phyloP scores from a whole-genome alignment of 2,888 invertebrate genomes.

The Apocheima hispidaria region DNA sequence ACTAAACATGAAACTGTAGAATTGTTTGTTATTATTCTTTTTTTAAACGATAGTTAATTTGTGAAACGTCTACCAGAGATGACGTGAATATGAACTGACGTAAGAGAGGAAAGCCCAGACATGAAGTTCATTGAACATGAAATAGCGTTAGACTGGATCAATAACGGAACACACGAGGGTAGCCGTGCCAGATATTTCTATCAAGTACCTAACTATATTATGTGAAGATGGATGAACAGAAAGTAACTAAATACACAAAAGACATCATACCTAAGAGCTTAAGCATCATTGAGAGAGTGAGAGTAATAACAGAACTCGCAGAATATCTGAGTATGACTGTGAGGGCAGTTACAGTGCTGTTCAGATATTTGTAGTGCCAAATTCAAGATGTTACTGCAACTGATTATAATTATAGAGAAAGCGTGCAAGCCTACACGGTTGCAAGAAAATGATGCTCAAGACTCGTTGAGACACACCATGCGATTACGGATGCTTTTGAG shows the following conservation, averaged over 20 bases:
- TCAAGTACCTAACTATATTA: conserved; percentile 11
- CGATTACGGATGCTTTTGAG: neutral
- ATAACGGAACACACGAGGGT: conserved; percentile 36
- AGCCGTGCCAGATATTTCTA: conserved; percentile 25
- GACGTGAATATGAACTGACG: conserved; percentile 16
- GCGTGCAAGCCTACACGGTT: neutral
- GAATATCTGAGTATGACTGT: too few relatives aligned
- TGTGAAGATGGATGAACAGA: neutral
- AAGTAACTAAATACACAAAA: too few relatives aligned
- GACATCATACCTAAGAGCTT: too few relatives aligned
- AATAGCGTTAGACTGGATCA: conserved; percentile 44
- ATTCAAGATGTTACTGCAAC: neutral
- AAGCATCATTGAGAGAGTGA: too few relatives aligned
- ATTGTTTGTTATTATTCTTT: neutral
- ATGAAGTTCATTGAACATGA: conserved; percentile 42
- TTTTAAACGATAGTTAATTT: conserved; percentile 17
- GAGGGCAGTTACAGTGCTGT: neutral
- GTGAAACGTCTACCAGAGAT: conserved; percentile 11
- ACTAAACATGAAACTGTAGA: conserved; percentile 11
- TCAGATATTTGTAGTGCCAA: neutral
- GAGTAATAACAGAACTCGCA: too few relatives aligned
- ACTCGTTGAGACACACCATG: neutral
- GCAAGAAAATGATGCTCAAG: neutral
- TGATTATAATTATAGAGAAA: neutral
- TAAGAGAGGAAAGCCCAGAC: conserved; percentile 31